Evolutionary conservation across 2,888 invertebrate genomes (phyloP).

Genomic region (Leuctra nigra): DNA sequence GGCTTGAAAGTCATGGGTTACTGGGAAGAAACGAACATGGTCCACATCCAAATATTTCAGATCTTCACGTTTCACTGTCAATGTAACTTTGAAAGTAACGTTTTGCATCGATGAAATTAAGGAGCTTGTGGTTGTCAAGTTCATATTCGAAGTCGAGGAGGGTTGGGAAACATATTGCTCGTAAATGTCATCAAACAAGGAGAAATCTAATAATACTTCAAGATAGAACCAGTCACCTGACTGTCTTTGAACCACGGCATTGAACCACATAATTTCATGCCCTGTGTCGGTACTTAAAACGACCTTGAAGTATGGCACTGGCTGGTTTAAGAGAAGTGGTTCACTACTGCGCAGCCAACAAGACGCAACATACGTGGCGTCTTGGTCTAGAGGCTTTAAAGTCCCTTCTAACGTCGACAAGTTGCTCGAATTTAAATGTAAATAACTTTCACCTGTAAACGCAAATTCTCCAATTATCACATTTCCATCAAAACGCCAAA

Average conservation of each 20-base stretch:
- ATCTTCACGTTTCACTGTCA: background rate
- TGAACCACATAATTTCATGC: background rate
- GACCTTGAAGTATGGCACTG: background rate
- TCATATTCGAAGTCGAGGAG: background rate
- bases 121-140: background rate
- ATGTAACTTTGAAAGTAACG: background rate
- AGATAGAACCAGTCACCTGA: background rate
- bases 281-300: background rate
- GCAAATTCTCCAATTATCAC: background rate
- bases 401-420: background rate
- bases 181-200: background rate
- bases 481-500: background rate
- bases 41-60: background rate
- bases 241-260: background rate
- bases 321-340: background rate
- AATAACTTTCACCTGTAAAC: background rate
- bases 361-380: background rate
- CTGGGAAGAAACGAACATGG: background rate
- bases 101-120: no score
- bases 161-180: background rate
- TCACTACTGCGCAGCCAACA: background rate
- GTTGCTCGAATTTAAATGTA: background rate
- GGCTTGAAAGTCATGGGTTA: background rate
- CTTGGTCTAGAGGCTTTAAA: background rate
- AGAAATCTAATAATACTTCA: background rate